phyloP scores from a whole-genome alignment of 2,797 vertebrate species.

The Pseudochirops cupreus region DNA sequence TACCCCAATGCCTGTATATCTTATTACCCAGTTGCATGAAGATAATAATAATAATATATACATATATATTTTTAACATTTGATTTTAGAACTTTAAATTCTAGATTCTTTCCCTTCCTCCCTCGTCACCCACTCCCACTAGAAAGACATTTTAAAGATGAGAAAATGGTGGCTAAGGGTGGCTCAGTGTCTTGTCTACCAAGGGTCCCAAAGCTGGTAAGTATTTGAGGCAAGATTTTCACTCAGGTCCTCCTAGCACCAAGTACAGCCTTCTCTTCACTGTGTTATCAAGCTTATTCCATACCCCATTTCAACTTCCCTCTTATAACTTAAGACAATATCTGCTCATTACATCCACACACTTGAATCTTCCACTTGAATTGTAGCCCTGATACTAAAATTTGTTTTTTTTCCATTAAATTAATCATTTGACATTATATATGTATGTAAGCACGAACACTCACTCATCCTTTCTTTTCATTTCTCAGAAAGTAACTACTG shows the following conservation, averaged over 20 bases:
- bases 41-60: no score
- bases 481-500: slow-evolving; percentile 6
- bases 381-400: not conserved
- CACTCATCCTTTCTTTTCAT: not conserved
- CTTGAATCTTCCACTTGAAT: not conserved
- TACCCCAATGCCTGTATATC: no score
- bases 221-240: not conserved
- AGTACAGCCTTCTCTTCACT: not conserved
- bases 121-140: no score
- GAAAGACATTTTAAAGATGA: not conserved
- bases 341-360: not conserved
- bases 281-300: not conserved
- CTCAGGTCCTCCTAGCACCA: not conserved
- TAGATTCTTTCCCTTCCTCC: no score
- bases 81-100: no score
- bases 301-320: not conserved
- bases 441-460: not conserved
- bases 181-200: not conserved
- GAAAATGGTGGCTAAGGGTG: not conserved
- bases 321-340: not conserved
- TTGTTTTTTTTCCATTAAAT: not conserved
- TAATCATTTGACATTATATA: not conserved
- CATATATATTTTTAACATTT: no score
- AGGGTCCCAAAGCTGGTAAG: not conserved
- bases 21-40: no score